Conservation (phyloP, 1,140 invertebrate genomes). For the Eulimnadia texana region DNA sequence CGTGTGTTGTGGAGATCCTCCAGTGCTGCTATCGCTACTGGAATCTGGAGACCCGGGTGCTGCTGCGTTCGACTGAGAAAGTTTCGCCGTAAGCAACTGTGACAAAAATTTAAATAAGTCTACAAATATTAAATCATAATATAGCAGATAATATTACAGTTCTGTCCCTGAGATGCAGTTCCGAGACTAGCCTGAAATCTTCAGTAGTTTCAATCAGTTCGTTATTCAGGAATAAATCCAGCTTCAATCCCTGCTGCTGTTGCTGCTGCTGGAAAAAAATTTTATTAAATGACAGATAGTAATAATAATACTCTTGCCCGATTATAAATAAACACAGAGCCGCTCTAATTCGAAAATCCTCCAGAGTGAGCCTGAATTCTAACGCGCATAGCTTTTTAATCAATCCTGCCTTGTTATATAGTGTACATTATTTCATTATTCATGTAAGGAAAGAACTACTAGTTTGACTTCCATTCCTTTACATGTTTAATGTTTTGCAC, state of each 20-base stretch:
- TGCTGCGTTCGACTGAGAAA: slow-evolving; percentile 61
- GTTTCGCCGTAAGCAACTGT: slow-evolving; percentile 68
- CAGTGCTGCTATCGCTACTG: slow-evolving; percentile 74
- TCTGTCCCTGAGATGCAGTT: slow-evolving; percentile 80
- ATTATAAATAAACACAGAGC: too few species aligned
- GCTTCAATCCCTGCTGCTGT: slow-evolving; percentile 39
- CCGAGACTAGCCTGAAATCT: slow-evolving; percentile 73
- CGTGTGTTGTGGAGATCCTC: slow-evolving; percentile 69
- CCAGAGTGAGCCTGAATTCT: too few species aligned
- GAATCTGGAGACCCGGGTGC: slow-evolving; percentile 74
- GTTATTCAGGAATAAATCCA: slow-evolving; percentile 79
- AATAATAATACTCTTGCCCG: too few species aligned
- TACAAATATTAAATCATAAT: background rate
- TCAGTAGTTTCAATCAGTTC: slow-evolving; percentile 74
- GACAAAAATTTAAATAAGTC: slow-evolving; percentile 6
- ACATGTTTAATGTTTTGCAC: too few species aligned
- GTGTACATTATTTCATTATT: too few species aligned
- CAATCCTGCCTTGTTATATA: background rate
- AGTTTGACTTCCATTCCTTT: too few species aligned
- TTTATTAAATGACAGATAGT: too few species aligned
- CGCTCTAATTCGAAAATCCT: too few species aligned
- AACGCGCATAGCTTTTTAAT: slow-evolving; percentile 21
- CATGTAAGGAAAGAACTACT: too few species aligned
- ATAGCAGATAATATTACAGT: slow-evolving; percentile 46
- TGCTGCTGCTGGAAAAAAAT: slow-evolving; percentile 27